Evolutionary conservation across 2,888 invertebrate genomes (phyloP).

Genomic region (Spilosoma lubricipeda): DNA sequence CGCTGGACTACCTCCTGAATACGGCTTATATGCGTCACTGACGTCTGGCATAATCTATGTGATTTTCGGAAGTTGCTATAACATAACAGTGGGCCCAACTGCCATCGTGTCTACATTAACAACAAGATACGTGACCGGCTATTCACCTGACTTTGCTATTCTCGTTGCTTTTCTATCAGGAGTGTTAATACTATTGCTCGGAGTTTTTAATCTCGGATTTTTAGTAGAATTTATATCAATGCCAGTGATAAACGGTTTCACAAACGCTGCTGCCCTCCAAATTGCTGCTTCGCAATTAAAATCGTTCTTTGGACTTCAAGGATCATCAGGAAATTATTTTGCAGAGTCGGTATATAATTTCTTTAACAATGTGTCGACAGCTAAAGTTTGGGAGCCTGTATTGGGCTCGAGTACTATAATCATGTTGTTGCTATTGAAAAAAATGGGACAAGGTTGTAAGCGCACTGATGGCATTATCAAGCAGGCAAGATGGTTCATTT

Average conservation of each 20-base stretch:
- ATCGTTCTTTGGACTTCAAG: conserved; percentile 88
- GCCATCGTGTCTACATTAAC: conserved; percentile 95
- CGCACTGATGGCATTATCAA: conserved; percentile 77
- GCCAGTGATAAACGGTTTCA: conserved; percentile 94
- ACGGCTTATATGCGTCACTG: conserved; percentile 96
- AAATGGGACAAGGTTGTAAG: conserved; percentile 85
- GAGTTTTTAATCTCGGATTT: conserved; percentile 92
- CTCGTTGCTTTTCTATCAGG: conserved; percentile 91
- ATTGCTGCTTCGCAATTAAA: conserved; percentile 94
- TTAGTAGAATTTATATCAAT: conserved; percentile 94
- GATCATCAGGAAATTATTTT: conserved; percentile 88
- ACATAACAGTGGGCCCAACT: conserved; percentile 93
- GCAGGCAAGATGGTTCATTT: conserved; percentile 87
- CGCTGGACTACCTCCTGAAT: conserved; percentile 90
- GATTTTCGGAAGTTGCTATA: conserved; percentile 94
- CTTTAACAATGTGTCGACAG: conserved; percentile 86
- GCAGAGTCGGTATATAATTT: conserved; percentile 87
- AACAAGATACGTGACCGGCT: conserved; percentile 87
- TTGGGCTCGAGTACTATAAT: conserved; percentile 89
- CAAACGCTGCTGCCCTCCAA: conserved; percentile 94
- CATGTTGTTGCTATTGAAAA: conserved; percentile 87
- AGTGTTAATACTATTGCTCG: conserved; percentile 89
- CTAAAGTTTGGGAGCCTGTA: conserved; percentile 88
- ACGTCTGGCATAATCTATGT: conserved; percentile 96
- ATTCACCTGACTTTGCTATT: conserved; percentile 90